Conservation (phyloP, 2,888 invertebrate species). For the Drosophila rubida region DNA sequence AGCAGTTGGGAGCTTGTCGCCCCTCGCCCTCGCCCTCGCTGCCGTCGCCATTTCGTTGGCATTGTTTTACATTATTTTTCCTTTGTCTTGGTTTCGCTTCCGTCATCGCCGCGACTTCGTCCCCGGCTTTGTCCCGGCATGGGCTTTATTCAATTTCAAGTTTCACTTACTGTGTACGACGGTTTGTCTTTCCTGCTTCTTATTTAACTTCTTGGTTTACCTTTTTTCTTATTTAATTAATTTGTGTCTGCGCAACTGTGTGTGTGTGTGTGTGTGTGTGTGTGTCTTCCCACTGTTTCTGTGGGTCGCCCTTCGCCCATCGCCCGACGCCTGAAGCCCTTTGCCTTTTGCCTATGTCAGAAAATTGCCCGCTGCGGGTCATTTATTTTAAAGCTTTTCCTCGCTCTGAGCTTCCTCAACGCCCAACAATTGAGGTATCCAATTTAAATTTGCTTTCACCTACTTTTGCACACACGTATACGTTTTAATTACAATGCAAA, state of each 20-base stretch:
- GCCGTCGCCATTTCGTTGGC: slow-evolving; percentile 40
- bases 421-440: neutral
- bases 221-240: slow-evolving; percentile 81
- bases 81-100: slow-evolving; percentile 56
- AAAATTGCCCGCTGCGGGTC: slow-evolving; percentile 64
- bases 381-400: slow-evolving; percentile 58
- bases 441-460: slow-evolving; percentile 27
- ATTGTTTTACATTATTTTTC: slow-evolving; percentile 65
- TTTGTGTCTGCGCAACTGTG: slow-evolving; percentile 58
- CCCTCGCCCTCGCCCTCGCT: neutral
- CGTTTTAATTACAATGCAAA: slow-evolving; percentile 9
- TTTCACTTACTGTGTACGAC: slow-evolving; percentile 69
- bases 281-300: neutral
- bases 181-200: slow-evolving; percentile 76
- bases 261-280: slow-evolving; percentile 13
- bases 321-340: slow-evolving; percentile 47
- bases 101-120: slow-evolving; percentile 10
- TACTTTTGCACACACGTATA: neutral
- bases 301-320: slow-evolving; percentile 33
- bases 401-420: neutral
- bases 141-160: slow-evolving; percentile 80
- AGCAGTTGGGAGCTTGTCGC: neutral
- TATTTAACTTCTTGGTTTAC: slow-evolving; percentile 80
- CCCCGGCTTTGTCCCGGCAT: slow-evolving; percentile 18
- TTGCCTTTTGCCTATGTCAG: slow-evolving; percentile 56